These are phyloP conservation scores for Ichneumoninae sp. DNA, from an alignment of 2,888 invertebrate species.

Conservation along the genomic window DNA sequence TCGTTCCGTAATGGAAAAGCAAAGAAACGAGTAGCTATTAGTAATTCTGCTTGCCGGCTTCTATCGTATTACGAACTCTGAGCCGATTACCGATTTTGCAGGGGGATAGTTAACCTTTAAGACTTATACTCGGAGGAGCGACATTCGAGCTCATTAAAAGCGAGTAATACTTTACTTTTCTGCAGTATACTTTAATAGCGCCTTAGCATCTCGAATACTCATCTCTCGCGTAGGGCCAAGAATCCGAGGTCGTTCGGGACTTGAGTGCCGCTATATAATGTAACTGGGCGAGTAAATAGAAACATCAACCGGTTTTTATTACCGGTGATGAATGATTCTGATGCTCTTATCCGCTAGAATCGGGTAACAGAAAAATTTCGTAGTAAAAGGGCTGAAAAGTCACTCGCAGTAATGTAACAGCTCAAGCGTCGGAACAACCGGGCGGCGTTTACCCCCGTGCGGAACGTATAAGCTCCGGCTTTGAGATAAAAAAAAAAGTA, in stretches of 20 bases:
- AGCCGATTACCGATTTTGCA: constrained; percentile 52
- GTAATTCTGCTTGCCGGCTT: not conserved
- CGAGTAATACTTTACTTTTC: constrained; percentile 14
- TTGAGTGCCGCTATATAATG: constrained; percentile 21
- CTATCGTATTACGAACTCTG: constrained; percentile 28
- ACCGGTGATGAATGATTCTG: constrained; percentile 51
- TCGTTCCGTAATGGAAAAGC: not conserved
- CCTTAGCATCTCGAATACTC: constrained; percentile 7
- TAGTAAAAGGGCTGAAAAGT: constrained; percentile 38
- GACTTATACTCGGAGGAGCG: not conserved
- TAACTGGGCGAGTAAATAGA: constrained; percentile 37
- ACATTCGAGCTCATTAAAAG: constrained; percentile 44
- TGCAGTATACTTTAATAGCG: constrained; percentile 7
- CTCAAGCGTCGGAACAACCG: constrained; percentile 27
- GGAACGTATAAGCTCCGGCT: constrained; percentile 23
- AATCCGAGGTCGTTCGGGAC: not conserved
- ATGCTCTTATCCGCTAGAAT: not conserved
- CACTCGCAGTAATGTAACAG: constrained; percentile 20
- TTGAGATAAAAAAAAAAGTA: constrained; percentile 34
- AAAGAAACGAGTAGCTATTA: not conserved
- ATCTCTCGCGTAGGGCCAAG: constrained; percentile 15
- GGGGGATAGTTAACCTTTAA: constrained; percentile 16
- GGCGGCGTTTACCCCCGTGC: constrained; percentile 38
- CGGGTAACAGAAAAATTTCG: not conserved
- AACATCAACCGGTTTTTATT: constrained; percentile 56